These are phyloP conservation scores for Oncorhynchus kisutch DNA, from an alignment of 2,113 vertebrate genomes.

Conservation along the genomic window DNA sequence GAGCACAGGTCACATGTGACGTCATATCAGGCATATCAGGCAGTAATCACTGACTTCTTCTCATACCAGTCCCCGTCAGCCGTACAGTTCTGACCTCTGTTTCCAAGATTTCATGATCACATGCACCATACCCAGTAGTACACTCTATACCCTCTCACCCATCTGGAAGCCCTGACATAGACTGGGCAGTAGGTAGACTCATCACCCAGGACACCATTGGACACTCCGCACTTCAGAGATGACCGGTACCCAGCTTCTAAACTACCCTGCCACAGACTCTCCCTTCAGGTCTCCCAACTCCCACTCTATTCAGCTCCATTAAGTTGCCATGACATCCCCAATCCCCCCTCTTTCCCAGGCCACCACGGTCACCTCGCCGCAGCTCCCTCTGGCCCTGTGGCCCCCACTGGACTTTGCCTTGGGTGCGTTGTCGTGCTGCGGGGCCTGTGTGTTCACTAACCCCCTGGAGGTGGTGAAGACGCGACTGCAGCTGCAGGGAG, in stretches of 20 bases:
- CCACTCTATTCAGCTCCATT: too few species aligned
- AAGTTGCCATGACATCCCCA: slow-evolving; percentile 42
- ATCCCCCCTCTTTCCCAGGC: slow-evolving; percentile 33
- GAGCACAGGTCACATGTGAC: not conserved
- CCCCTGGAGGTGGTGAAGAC: slow-evolving; percentile 95
- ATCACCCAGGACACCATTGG: not conserved
- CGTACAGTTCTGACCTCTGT: not conserved
- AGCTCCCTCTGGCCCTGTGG: slow-evolving; percentile 52
- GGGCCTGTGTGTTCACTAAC: slow-evolving; percentile 91
- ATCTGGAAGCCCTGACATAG: not conserved
- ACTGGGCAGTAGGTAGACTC: not conserved
- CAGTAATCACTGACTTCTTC: not conserved
- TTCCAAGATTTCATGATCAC: too few species aligned
- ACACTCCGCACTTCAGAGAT: slow-evolving; percentile 38
- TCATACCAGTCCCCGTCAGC: not conserved
- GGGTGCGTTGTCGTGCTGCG: slow-evolving; percentile 84
- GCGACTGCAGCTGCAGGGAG: slow-evolving; percentile 90
- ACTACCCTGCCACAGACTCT: slow-evolving; percentile 39
- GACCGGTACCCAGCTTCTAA: slow-evolving; percentile 43
- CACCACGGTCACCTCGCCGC: slow-evolving; percentile 20
- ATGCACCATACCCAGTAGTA: not conserved
- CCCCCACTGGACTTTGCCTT: slow-evolving; percentile 82
- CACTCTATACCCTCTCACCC: not conserved
- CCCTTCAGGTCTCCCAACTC: slow-evolving; percentile 24
- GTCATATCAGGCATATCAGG: not conserved